Conservation (phyloP, 2,797 vertebrate species). For the Crenichthys baileyi region DNA sequence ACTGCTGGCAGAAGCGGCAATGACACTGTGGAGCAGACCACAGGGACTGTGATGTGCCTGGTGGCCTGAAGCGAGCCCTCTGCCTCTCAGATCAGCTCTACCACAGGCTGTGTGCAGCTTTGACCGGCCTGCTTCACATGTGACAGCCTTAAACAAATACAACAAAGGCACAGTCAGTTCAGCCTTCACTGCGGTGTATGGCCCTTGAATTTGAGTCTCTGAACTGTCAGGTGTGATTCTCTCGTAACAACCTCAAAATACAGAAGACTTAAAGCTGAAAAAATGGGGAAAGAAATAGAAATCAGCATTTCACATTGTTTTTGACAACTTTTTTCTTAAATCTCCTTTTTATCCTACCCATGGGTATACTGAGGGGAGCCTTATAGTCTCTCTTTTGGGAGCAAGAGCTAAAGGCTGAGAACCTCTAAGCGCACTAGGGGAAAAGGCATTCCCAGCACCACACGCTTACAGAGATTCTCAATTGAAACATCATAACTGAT, state of each 20-base stretch:
- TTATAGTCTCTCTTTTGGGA: conserved; percentile 30
- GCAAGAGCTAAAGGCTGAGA: conserved; percentile 29
- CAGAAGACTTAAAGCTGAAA: conserved; percentile 10
- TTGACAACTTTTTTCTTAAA: conserved; percentile 1
- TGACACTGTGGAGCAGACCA: conserved; percentile 74
- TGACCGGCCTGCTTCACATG: conserved; percentile 65
- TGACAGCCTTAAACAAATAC: conserved; percentile 59
- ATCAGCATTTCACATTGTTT: conserved; percentile 3
- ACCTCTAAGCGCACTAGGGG: conserved; percentile 19
- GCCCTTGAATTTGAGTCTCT: conserved; percentile 21
- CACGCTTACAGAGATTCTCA: conserved; percentile 54
- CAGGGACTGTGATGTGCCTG: conserved; percentile 77
- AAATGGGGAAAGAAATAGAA: not conserved
- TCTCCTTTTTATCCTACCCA: conserved; percentile 2
- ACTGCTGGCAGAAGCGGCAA: conserved; percentile 71
- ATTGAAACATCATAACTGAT: conserved; percentile 74
- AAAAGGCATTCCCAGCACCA: conserved; percentile 34
- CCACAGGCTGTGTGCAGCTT: conserved; percentile 57
- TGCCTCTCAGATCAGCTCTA: conserved; percentile 65
- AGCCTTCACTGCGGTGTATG: conserved; percentile 15
- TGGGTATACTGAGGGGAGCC: conserved; percentile 17
- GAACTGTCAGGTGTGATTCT: conserved; percentile 33
- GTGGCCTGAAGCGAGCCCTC: conserved; percentile 70
- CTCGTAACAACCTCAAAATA: conserved; percentile 8
- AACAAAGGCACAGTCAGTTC: conserved; percentile 45